Evolutionary conservation across 1,140 invertebrate species (phyloP), one percentile per base, ranked within the genome.

Genomic region (Uloborus diversus): DNA sequence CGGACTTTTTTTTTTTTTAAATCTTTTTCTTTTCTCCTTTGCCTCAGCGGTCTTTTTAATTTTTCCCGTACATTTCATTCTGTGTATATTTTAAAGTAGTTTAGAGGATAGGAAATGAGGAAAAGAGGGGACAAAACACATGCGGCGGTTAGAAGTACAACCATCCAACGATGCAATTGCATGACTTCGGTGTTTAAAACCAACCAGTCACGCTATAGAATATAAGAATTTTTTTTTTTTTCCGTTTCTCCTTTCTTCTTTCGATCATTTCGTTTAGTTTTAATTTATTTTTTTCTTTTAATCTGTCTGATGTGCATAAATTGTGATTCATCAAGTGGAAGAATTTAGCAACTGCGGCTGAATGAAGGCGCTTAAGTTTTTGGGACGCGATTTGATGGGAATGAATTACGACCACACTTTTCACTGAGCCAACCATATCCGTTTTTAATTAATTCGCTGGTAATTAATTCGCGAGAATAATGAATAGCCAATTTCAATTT

Each of bases 151-250:
- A 32, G 25, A 32, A 9, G 66, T 27, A 28, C 27, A 27, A 17
- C 30, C 23, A 35, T 9, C 51, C 30, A 57, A 70, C 30, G 68
- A 70, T 49, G 68, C 68, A 56, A 70, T 70, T 35, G 68, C 68
- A 70, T 70, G 68, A 53, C 53, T 49, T 57, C 51, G 30, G 13
- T 33, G 68, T 70, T 70, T 70, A 70, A 70, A 70, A 70, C 47
- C 37, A 70, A n/a, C 23, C 1, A 30, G 51, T 70, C 68, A 70
- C 68, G 68, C 49, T 30, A 14, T 9, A 25, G 23, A 53, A 42
- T 68, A 20, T 14, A 57, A 37, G 53, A 68, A 28, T 30, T 51
- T 51, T 49, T 68, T 68, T 28, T 28, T 30, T 17, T 49, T 27
- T 49, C 37, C 27, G 7, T n/a, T 17, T 3, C 23, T 35, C 61